These are phyloP conservation scores for Eilema depressum DNA, from an alignment of 2,888 invertebrate species.

Conservation along the genomic window DNA sequence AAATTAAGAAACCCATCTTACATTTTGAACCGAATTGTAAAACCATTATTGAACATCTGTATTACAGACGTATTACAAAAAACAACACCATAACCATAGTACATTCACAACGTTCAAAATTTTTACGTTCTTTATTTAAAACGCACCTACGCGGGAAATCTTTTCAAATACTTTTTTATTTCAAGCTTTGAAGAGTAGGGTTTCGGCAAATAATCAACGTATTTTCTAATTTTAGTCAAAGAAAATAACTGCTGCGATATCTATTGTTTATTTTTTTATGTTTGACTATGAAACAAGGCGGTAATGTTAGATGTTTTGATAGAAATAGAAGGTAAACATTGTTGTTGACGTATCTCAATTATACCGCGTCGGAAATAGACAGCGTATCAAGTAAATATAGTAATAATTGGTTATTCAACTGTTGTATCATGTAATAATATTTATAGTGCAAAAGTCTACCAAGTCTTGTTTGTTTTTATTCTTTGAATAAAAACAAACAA, in stretches of 20 bases:
- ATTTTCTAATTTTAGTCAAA: slow-evolving; percentile 43
- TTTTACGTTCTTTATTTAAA: slow-evolving; percentile 20
- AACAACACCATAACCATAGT: slow-evolving; percentile 8
- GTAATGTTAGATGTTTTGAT: slow-evolving; percentile 7
- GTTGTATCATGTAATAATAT: too few relatives aligned
- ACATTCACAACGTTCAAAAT: slow-evolving; percentile 5
- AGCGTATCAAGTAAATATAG: background rate
- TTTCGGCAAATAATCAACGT: slow-evolving; percentile 44
- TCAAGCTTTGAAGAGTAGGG: slow-evolving; percentile 50
- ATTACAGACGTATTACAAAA: background rate
- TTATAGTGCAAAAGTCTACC: background rate
- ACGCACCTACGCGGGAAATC: slow-evolving; percentile 35
- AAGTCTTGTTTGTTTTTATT: too few relatives aligned
- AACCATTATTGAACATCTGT: background rate
- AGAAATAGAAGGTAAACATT: background rate
- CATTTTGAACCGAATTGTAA: background rate
- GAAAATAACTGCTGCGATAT: slow-evolving; percentile 19
- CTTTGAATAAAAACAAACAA: too few relatives aligned
- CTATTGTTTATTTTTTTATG: slow-evolving; percentile 22
- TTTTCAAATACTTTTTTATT: slow-evolving; percentile 40
- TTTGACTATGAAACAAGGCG: background rate
- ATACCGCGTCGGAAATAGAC: background rate
- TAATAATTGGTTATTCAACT: background rate
- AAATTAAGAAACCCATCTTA: background rate
- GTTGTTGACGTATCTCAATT: background rate